Conservation (phyloP, 2,888 invertebrate species). For the Digitonthophagus gazella region DNA sequence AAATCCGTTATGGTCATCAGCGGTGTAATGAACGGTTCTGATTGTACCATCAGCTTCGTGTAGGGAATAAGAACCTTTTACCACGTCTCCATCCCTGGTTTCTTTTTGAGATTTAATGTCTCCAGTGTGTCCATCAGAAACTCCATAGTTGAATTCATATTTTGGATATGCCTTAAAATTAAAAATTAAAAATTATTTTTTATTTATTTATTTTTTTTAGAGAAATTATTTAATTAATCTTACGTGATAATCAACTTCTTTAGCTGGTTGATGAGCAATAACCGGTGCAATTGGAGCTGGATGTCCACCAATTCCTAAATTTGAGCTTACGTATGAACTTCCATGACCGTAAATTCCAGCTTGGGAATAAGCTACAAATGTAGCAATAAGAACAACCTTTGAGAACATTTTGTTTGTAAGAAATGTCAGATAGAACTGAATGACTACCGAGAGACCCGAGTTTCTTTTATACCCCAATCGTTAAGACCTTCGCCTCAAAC, state of each 20-base stretch:
- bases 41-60: slow-evolving; percentile 52
- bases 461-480: not conserved
- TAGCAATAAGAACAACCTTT: slow-evolving; percentile 33
- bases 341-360: slow-evolving; percentile 33
- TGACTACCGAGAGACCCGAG: not conserved
- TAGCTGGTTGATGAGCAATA: slow-evolving; percentile 27
- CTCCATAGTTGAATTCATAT: slow-evolving; percentile 65
- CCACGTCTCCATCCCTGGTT: slow-evolving; percentile 59
- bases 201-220: not conserved
- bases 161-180: slow-evolving; percentile 55
- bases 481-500: not conserved
- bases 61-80: slow-evolving; percentile 58
- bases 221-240: slow-evolving; percentile 19
- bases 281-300: slow-evolving; percentile 20
- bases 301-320: slow-evolving; percentile 19
- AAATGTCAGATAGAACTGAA: not conserved
- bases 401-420: not conserved
- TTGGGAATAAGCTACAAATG: slow-evolving; percentile 33
- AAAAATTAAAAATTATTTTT: no score
- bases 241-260: slow-evolving; percentile 36
- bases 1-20: slow-evolving; percentile 70
- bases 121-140: slow-evolving; percentile 63
- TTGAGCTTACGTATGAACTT: slow-evolving; percentile 23
- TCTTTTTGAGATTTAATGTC: slow-evolving; percentile 54
- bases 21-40: slow-evolving; percentile 62